Conservation (phyloP, 2,888 invertebrate genomes). For the Crematogaster levior region DNA sequence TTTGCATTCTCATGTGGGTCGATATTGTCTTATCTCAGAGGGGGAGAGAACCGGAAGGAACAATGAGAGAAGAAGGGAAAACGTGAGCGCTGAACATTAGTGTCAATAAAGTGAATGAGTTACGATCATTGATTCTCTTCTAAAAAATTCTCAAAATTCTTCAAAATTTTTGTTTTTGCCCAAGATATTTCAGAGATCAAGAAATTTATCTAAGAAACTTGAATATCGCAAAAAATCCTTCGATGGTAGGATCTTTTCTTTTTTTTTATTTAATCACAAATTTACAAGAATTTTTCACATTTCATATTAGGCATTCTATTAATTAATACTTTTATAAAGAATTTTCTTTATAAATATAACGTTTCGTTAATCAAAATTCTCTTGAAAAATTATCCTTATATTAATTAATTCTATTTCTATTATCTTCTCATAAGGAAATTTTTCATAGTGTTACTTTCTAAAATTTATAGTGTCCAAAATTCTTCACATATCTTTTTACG, state of each 20-base stretch:
- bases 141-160: background rate
- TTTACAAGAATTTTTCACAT: background rate
- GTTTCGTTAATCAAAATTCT: background rate
- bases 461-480: no score
- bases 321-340: background rate
- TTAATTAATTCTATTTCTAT: background rate
- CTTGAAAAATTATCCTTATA: background rate
- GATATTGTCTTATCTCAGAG: conserved; percentile 47
- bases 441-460: no score
- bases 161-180: background rate
- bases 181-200: background rate
- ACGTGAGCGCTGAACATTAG: conserved; percentile 33
- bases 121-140: background rate
- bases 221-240: background rate
- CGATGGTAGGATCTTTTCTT: background rate
- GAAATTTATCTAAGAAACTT: background rate
- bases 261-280: no score
- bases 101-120: conserved; percentile 36
- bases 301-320: background rate
- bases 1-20: conserved; percentile 14
- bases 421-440: background rate
- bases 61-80: conserved; percentile 38
- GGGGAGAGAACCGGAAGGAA: conserved; percentile 17
- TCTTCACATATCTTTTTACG: background rate
- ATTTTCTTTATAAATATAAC: background rate